Percentiles rank a stretch among this genome's conserved stretches.
phyloP scores from a whole-genome alignment of 2,888 invertebrate species.

The Rhagophthalmus giganteus region DNA sequence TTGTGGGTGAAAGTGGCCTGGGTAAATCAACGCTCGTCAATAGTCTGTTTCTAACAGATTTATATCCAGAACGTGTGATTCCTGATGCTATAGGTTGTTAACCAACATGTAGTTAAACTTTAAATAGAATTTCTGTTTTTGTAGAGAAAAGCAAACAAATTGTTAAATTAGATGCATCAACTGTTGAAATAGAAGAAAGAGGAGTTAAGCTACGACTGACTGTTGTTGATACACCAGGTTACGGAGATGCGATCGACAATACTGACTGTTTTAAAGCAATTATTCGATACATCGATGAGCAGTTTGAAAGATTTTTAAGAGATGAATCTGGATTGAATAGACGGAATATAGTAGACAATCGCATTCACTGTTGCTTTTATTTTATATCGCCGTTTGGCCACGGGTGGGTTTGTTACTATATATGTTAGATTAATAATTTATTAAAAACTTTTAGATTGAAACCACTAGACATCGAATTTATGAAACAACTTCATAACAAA shows the following conservation, averaged over 20 bases:
- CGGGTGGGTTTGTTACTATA: slow-evolving; percentile 65
- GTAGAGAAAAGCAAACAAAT: slow-evolving; percentile 89
- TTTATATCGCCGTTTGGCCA: slow-evolving; percentile 97
- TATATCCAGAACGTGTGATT: slow-evolving; percentile 90
- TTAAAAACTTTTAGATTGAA: slow-evolving; percentile 72
- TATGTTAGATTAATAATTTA: neutral
- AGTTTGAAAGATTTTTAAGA: slow-evolving; percentile 87
- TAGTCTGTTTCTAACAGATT: slow-evolving; percentile 90
- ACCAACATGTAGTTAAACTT: neutral
- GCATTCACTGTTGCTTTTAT: slow-evolving; percentile 97
- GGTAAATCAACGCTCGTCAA: slow-evolving; percentile 96
- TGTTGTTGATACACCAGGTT: slow-evolving; percentile 95
- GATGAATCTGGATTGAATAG: slow-evolving; percentile 96
- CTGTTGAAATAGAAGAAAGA: slow-evolving; percentile 94
- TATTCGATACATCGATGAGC: slow-evolving; percentile 95
- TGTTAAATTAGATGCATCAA: slow-evolving; percentile 91
- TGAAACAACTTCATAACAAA: slow-evolving; percentile 95
- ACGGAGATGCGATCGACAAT: slow-evolving; percentile 93
- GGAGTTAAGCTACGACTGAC: slow-evolving; percentile 92
- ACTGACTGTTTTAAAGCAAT: slow-evolving; percentile 93
- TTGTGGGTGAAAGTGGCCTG: slow-evolving; percentile 79
- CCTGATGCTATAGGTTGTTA: slow-evolving; percentile 80
- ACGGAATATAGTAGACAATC: slow-evolving; percentile 93
- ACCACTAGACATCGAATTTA: slow-evolving; percentile 91
- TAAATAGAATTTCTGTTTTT: slow-evolving; percentile 24